Evolutionary conservation across 2,888 invertebrate species (phyloP).

Genomic region (Macrophya alboannulata): DNA sequence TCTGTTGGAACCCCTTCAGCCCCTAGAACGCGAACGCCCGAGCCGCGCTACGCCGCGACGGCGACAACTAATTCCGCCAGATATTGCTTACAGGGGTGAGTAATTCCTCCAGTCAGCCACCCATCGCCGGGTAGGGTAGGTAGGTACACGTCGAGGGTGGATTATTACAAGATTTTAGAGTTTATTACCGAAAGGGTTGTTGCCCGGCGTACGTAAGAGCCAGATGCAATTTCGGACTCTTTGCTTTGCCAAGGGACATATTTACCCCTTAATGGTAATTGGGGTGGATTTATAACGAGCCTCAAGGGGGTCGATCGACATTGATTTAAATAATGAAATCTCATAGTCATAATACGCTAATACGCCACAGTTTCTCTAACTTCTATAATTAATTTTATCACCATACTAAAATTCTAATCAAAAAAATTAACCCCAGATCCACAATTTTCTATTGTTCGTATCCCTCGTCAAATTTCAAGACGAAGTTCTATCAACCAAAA

Average conservation of each 20-base stretch:
- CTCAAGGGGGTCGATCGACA: constrained; percentile 67
- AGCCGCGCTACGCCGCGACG: constrained; percentile 35
- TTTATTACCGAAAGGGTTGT: constrained; percentile 66
- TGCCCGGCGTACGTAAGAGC: constrained; percentile 41
- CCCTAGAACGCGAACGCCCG: constrained; percentile 67
- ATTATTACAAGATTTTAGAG: constrained; percentile 69
- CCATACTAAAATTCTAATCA: background rate
- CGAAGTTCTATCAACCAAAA: background rate
- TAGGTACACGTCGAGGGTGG: constrained; percentile 57
- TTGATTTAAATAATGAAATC: constrained; percentile 70
- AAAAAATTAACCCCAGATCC: background rate
- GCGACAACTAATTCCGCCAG: constrained; percentile 76
- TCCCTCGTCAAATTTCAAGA: background rate
- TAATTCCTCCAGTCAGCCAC: constrained; percentile 45
- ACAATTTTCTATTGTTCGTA: no score
- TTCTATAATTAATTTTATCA: background rate
- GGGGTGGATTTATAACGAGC: constrained; percentile 69
- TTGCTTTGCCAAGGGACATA: constrained; percentile 60
- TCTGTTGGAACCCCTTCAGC: constrained; percentile 76
- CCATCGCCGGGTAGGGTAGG: constrained; percentile 14
- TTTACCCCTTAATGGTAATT: constrained; percentile 70
- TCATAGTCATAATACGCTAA: background rate
- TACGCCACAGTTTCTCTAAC: background rate
- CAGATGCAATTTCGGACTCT: constrained; percentile 66
- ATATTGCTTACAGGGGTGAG: constrained; percentile 69